Conservation (phyloP, 2,113 vertebrate genomes). For the Hystrix brachyura region DNA sequence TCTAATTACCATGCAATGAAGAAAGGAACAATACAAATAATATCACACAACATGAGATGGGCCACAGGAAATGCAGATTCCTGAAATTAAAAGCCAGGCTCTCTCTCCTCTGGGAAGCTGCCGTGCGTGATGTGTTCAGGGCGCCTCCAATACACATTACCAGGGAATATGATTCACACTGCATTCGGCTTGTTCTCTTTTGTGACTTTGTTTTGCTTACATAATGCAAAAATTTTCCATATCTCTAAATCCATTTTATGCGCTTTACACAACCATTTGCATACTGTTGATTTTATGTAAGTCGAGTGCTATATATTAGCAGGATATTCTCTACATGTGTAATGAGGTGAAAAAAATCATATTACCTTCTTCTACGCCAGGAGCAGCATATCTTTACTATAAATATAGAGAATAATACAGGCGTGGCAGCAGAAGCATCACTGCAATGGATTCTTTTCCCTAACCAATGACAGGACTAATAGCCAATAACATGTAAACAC, state of each 20-base stretch:
- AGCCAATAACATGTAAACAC: not conserved
- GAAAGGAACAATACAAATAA: conserved; percentile 6
- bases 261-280: conserved; percentile 24
- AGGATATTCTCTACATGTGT: conserved; percentile 7
- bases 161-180: not conserved
- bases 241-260: conserved; percentile 48
- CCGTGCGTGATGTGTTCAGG: not conserved
- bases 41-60: not conserved
- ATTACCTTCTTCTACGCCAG: not conserved
- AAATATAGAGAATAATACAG: not conserved
- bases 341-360: conserved; percentile 41
- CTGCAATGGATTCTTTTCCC: not conserved
- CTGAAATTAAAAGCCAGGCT: conserved; percentile 8
- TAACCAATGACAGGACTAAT: not conserved
- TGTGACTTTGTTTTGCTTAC: conserved; percentile 42
- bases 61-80: conserved; percentile 2
- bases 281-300: conserved; percentile 43
- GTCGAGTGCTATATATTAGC: not conserved
- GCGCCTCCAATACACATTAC: not conserved
- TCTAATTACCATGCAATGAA: conserved; percentile 55
- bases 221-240: not conserved
- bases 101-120: not conserved
- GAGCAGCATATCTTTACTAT: not conserved
- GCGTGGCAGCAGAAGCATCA: not conserved
- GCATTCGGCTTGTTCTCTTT: not conserved